A percentile compares a stretch with the other conserved stretches of the same genome.
phyloP scores from a whole-genome alignment of 2,797 vertebrate genomes.

The Falco naumanni region DNA sequence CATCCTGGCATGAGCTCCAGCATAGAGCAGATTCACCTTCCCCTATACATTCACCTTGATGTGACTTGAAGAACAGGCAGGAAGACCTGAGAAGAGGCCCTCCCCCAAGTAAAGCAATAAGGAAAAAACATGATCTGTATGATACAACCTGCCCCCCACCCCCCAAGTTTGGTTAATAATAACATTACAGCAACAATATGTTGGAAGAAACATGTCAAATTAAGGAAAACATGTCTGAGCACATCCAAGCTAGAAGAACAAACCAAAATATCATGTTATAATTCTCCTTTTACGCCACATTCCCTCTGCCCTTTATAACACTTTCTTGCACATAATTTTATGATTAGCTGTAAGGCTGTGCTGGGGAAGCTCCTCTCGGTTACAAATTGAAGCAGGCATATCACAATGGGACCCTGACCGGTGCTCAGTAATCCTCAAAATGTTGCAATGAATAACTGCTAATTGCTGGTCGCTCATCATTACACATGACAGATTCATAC shows the following conservation, averaged over 20 bases:
- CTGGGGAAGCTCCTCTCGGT: not conserved
- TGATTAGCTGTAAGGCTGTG: not conserved
- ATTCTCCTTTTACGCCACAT: not conserved
- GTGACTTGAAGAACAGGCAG: not conserved
- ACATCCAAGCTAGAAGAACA: not conserved
- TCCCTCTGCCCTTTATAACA: not conserved
- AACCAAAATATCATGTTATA: not conserved
- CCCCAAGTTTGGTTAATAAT: not conserved
- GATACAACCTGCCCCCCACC: not conserved
- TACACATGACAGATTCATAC: not conserved
- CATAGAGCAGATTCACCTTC: not conserved
- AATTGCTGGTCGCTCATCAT: not conserved
- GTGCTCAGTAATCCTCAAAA: not conserved
- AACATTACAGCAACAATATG: not conserved
- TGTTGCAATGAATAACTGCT: not conserved
- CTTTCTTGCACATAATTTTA: not conserved
- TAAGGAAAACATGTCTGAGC: not conserved
- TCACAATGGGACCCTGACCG: not conserved
- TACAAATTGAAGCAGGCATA: not conserved
- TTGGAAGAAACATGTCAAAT: not conserved
- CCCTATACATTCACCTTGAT: not conserved
- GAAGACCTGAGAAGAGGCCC: not conserved
- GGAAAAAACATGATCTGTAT: rapidly evolving
- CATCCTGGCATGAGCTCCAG: not conserved
- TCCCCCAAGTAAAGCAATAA: not conserved